Base-by-base conservation (phyloP, 2,797 vertebrate genomes). In the Triplophysa yarkandensis region DNA sequence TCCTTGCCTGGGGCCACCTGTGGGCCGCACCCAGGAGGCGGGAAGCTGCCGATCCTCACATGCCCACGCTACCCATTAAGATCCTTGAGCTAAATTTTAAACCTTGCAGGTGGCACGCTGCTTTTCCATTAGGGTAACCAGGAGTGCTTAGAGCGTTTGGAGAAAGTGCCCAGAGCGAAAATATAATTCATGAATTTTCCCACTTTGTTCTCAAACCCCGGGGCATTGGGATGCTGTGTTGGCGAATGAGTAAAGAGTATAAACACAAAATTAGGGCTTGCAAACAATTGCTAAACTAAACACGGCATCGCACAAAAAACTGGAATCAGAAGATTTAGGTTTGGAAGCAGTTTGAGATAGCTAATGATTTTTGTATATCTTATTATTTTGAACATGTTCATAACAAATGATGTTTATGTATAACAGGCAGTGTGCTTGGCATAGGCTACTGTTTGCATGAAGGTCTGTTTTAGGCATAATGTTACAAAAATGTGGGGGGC, bases 161-260 rank as follows among this genome's bases (percentile, higher is more conserved):
- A 85, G 74, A 82, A 84, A 81, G 52, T 61, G 80, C 82, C 83
- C 78, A 71, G 41, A 77, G 81, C 77, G 66, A 86, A 85, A 87
- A 81, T 67, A 84, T 72, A 69, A 72, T 77, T 86, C 55, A 48
- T 43, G 50, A 83, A 80, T 80, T 64, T 48, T 13, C 43, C 46
- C 43, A 46, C 30, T 70, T 62, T 74, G 71, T 78, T 76, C 57
- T 68, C 27, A 13, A 34, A 58, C 62, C 73, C 6, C 16, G 60
- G 55, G 54, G 54, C 52, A 54, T n/a, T 27, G 6, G 25, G 52
- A 54, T 54, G 52, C 52, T 54, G 52, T 54, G 11, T 50, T 68
- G 39, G 16, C 10, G 17, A 27, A 54, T 58, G 57, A 69, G 19
- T 60, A 55, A 54, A 69, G 60, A 44, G 28, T 17, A 54, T 25